Evolutionary conservation across 2,888 invertebrate species (phyloP), one percentile per base, ranked within the genome.

Genomic region (Amiota mariae): DNA sequence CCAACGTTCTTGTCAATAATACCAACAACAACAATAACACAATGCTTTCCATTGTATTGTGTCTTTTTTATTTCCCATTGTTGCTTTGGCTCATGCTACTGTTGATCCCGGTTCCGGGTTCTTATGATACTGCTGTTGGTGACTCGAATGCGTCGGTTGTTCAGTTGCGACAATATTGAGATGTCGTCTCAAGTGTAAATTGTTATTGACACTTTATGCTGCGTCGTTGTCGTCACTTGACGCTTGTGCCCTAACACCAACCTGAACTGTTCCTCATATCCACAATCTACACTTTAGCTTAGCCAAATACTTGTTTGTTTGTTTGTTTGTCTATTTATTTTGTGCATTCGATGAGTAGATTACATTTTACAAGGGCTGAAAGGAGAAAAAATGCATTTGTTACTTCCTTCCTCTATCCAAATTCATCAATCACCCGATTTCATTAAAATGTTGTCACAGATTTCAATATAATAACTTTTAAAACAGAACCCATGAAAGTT

Each of bases 101-200:
- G 82, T 79, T 82, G 76, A 81, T n/a, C 59, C 10, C 59, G 18
- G 24, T 1, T 18, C 20, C 59, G 13, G 18, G 2, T 20, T 57
- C 36, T 12, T 20, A 57, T n/a, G 15, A 15, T 1, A 8, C 47
- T 63, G n/a, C 36, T 63, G 36, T 0, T 13, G 46, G 46, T 46
- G 46, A 36, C 24, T 63, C 36, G 36, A 36, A 63, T 13, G 36
- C 12, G 63, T 63, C 24, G 36, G 51, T 68, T n/a, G 18, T 66
- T 20, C 67, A 54, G 67, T 54, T 68, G 77, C 81, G 82, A 84
- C 85, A 82, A 82, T 82, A 85, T 82, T 82, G 83, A 85, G 82
- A 85, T 82, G 82, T 85, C 82, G 86, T 85, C 86, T 83, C 83
- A 83, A 83, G 83, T 83, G 83, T 83, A 83, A 83, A 83, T 83